Percentiles rank a stretch among this genome's conserved stretches.
Evolutionary conservation across 2,797 vertebrate genomes (phyloP).

Genomic region (Aselliscus stoliczkanus): DNA sequence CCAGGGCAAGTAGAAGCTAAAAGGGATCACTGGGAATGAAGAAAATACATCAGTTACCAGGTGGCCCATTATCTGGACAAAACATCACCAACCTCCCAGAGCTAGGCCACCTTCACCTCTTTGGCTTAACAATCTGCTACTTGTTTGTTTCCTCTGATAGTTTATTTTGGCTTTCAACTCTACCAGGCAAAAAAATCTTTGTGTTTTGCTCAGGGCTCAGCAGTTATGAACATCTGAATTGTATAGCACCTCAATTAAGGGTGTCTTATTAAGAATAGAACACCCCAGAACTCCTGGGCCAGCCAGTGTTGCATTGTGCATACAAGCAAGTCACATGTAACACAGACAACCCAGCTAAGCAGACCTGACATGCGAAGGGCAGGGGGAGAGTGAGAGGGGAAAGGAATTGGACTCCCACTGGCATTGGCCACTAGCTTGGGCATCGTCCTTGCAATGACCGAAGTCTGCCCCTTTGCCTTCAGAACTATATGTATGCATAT

Average conservation of each 20-base stretch:
- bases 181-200: background rate
- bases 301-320: background rate
- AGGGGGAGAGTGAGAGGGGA: background rate
- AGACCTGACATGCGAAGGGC: fast-evolving
- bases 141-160: background rate
- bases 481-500: background rate
- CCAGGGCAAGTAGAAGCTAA: background rate
- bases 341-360: background rate
- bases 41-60: background rate
- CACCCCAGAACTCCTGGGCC: background rate
- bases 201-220: background rate
- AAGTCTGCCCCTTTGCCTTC: background rate
- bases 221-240: background rate
- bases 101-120: background rate
- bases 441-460: background rate
- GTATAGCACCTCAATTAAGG: background rate
- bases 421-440: background rate
- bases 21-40: background rate
- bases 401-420: background rate
- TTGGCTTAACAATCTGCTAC: background rate
- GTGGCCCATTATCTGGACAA: background rate
- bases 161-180: background rate
- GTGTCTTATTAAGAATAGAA: background rate
- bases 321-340: background rate
- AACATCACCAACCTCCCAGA: background rate